phyloP scores from a whole-genome alignment of 2,113 vertebrate genomes.

The Nibea albiflora region DNA sequence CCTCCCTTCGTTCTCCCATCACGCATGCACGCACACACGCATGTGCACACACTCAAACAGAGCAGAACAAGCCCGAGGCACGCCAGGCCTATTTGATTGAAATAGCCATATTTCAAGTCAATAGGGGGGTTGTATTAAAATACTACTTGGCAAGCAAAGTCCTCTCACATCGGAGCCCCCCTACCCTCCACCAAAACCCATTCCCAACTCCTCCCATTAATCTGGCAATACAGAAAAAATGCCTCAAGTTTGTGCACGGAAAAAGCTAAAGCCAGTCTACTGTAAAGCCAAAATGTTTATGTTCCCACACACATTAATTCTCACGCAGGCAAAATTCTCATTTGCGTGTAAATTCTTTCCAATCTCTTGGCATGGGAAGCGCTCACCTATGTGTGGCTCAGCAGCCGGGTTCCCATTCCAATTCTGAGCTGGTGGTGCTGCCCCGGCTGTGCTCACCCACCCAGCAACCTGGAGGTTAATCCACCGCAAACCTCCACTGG shows the following conservation, averaged over 20 bases:
- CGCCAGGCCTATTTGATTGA: slow-evolving; percentile 47
- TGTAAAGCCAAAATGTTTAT: slow-evolving; percentile 23
- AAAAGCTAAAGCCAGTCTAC: slow-evolving; percentile 20
- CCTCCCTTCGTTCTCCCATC: slow-evolving; percentile 13
- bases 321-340: slow-evolving; percentile 14
- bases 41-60: slow-evolving; percentile 17
- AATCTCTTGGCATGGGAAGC: slow-evolving; percentile 23
- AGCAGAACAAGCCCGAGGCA: slow-evolving; percentile 44
- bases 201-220: background rate
- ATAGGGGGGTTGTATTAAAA: slow-evolving; percentile 45
- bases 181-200: background rate
- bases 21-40: slow-evolving; percentile 6
- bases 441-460: slow-evolving; percentile 69
- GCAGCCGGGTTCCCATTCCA: slow-evolving; percentile 54
- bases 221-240: slow-evolving; percentile 7
- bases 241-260: slow-evolving; percentile 8
- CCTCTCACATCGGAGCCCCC: slow-evolving; percentile 16
- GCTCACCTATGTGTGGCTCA: slow-evolving; percentile 54
- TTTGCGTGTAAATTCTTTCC: slow-evolving; percentile 62
- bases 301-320: slow-evolving; percentile 1
- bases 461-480: slow-evolving; percentile 71
- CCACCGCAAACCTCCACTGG: slow-evolving; percentile 64
- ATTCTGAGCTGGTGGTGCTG: slow-evolving; percentile 38
- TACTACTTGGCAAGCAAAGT: slow-evolving; percentile 45
- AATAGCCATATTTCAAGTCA: slow-evolving; percentile 64